These are phyloP conservation scores for Picus viridis DNA, from an alignment of 2,797 vertebrate genomes.

Conservation along the genomic window DNA sequence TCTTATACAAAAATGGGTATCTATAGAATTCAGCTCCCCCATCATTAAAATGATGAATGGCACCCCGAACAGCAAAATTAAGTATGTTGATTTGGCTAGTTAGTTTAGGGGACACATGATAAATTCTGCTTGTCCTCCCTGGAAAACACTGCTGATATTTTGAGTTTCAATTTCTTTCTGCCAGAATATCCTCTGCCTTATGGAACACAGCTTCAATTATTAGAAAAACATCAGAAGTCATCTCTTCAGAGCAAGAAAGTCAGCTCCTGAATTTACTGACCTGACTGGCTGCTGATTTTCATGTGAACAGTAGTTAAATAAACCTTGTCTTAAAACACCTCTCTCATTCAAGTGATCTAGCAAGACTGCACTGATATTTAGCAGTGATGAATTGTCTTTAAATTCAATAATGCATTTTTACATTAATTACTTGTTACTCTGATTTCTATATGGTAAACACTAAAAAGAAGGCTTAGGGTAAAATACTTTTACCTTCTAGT, in stretches of 20 bases:
- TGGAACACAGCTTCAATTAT: conserved; percentile 1
- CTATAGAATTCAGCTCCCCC: neutral
- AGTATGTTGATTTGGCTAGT: conserved; percentile 47
- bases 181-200: neutral
- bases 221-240: conserved; percentile 10
- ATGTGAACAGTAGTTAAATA: neutral
- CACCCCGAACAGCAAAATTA: conserved; percentile 52
- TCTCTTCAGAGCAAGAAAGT: neutral
- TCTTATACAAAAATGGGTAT: neutral
- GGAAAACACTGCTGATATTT: conserved; percentile 2
- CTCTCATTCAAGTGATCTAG: neutral
- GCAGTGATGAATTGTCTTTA: neutral
- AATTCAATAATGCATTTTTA: neutral
- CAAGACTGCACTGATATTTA: neutral
- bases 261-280: neutral
- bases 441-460: neutral
- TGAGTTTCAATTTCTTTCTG: neutral
- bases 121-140: conserved; percentile 36
- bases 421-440: neutral
- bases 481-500: neutral
- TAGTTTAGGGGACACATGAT: conserved; percentile 32
- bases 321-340: neutral
- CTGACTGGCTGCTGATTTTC: neutral
- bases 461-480: neutral
- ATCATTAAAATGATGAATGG: conserved; percentile 13